Conservation (phyloP, 2,797 vertebrate species). For the Cheirogaleus major region DNA sequence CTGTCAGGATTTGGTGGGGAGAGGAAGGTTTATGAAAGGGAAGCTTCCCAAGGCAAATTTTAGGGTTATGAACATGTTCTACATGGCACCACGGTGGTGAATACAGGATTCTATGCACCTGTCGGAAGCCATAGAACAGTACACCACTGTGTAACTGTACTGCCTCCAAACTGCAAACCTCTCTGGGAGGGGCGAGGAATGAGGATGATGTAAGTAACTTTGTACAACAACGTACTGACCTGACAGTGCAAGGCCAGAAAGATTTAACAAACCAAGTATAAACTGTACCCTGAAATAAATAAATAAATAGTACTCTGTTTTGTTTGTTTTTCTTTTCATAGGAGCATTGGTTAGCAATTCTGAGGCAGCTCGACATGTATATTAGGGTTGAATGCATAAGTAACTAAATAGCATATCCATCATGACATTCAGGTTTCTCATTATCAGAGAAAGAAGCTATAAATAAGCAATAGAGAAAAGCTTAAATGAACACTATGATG, state of each 20-base stretch:
- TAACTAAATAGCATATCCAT: not conserved
- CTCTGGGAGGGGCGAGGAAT: no score
- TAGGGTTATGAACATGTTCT: not conserved
- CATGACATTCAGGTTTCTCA: not conserved
- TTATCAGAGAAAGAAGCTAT: not conserved
- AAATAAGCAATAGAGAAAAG: not conserved
- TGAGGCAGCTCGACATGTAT: not conserved
- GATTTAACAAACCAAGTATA: fast-evolving
- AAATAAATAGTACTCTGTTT: no score
- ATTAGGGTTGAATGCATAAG: not conserved
- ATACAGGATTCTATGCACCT: not conserved
- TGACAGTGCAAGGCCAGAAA: no score
- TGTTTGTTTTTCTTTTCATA: not conserved
- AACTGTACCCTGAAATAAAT: no score
- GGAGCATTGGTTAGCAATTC: not conserved
- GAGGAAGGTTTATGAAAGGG: not conserved
- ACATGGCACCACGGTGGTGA: no score
- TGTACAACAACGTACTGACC: not conserved
- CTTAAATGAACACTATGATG: not conserved
- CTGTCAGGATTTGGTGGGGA: not conserved
- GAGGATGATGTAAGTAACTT: not conserved
- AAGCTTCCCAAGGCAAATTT: not conserved
- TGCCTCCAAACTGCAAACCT: not conserved
- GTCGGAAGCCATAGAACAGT: not conserved
- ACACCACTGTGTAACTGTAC: not conserved